Base-by-base conservation (phyloP, 92 coral and sea anemone genomes). In the Plumapathes pennacea region DNA sequence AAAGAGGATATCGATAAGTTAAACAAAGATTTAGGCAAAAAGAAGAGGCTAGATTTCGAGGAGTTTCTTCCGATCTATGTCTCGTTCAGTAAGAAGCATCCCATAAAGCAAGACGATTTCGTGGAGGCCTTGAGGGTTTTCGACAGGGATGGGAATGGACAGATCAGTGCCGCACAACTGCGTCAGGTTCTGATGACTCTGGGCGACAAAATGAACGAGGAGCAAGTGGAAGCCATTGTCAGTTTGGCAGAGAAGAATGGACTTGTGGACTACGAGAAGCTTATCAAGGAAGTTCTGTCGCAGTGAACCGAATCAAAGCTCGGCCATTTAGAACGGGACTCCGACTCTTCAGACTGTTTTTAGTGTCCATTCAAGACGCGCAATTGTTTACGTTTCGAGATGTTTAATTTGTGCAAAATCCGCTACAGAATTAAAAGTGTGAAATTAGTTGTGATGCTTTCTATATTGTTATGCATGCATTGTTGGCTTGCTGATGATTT, bases 91-190 rank as follows among this genome's bases (percentile, higher is more conserved):
- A 90, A 82, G 78, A 90, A 86, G 50, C 84, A 73, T 10, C 29
- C 79, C 12, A 90, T 76, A 0, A 77, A 75, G 17, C 64, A 67
- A 40, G 95, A 70, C 39, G 97, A 84, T 21, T 70, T 90, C 48
- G 71, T 86, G 46, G 88, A 86, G 52, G 97, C 81, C 12, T 83
- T 88, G 46, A 85, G 74, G 43, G 80, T 82, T 21, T 90, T 90
- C 40, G 97, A 90, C 67, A 85, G 76, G 24, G 95, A 90, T 9
- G 72, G 78, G 18, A 89, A 90, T 32, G 97, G 97, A 0, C 60
- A 62, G 25, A 82, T 90, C 36, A 76, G 80, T 28, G 50, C 80
- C 11, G 95, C 90, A 2, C 85, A 86, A 67, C 78, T 90, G 41
- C 95, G 97, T 13, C 78, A 85, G 43, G 57, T 90, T 44, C 64